A percentile compares a stretch with the other conserved stretches of the same genome.
These are phyloP conservation scores for Acestrorhynchus altus DNA, from an alignment of 2,797 vertebrate species.

Conservation along the genomic window DNA sequence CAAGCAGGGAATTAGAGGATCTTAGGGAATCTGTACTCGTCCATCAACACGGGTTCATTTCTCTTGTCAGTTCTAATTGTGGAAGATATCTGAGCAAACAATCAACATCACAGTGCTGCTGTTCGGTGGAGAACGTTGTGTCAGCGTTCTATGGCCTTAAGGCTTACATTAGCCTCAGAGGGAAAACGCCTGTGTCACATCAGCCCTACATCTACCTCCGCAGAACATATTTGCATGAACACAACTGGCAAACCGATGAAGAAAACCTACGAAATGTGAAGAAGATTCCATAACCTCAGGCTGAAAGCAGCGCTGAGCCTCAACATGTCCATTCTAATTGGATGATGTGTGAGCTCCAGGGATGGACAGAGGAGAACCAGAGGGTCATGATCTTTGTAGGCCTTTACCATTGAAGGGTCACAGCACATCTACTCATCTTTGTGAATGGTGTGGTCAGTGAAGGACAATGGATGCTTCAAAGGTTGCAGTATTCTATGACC, in stretches of 20 bases:
- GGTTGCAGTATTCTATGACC: not conserved
- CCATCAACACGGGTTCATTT: not conserved
- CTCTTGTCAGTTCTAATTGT: not conserved
- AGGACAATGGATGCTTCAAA: not conserved
- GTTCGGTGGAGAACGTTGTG: not conserved
- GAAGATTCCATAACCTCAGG: not conserved
- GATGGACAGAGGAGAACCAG: not conserved
- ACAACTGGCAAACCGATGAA: slow-evolving; percentile 15
- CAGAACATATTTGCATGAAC: slow-evolving; percentile 15
- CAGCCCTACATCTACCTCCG: slow-evolving; percentile 29
- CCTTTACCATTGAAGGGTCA: not conserved
- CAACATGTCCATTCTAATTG: slow-evolving; percentile 5
- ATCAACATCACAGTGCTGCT: not conserved
- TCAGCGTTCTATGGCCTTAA: not conserved
- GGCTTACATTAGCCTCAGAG: slow-evolving; percentile 24
- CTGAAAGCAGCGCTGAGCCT: not conserved
- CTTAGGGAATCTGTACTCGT: too few relatives aligned
- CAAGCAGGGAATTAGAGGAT: too few relatives aligned
- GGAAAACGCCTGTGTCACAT: slow-evolving; percentile 33
- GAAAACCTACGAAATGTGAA: not conserved
- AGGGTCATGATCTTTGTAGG: not conserved
- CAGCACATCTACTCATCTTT: not conserved
- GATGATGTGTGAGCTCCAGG: not conserved
- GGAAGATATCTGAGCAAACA: not conserved
- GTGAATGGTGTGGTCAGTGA: not conserved